Evolutionary conservation across 2,888 invertebrate genomes (phyloP), one percentile per base, ranked within the genome.

Genomic region (Acanthosepion lycidas): DNA sequence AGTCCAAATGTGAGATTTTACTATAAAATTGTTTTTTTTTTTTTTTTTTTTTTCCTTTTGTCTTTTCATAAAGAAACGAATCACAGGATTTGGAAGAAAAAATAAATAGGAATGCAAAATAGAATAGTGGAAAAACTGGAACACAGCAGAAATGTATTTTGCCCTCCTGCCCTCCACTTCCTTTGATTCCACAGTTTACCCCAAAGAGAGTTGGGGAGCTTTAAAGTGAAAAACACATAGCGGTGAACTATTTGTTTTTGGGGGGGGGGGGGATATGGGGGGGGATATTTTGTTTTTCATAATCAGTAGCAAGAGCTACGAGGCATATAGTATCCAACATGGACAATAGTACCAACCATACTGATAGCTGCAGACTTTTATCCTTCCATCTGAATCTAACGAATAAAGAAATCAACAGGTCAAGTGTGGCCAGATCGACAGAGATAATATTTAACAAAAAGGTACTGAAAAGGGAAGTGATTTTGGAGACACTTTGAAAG

Each of bases 1-100:
- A 78, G 78, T 78, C 78, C n/a, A n/a, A 78, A 78, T 78, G n/a
- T n/a, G n/a, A 78, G 28, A 78, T 78, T 78, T 78, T n/a, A n/a
- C 33, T 78, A 78, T n/a, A 78, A 78, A 78, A 78, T 78, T n/a
- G n/a, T 78, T 12, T 0, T 78, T n/a, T 78, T 78, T 78, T 64
- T 64, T 26, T 6, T 12, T 78, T 78, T n/a, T 64, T 64, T 26
- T 51, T 51, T 51, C 15, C 51, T 51, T 18, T 55, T 59, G 59
- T 59, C 59, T 59, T 78, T 78, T 78, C 78, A n/a, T 78, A 78
- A 78, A 78, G 78, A 78, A 78, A 78, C 33, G 78, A 78, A 78
- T 78, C 78, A 78, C 78, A 78, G 78, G 78, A 78, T 78, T 78
- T 78, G 78, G n/a, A 78, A 78, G n/a, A 78, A n/a, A 78, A 78